Evolutionary conservation across 1,140 invertebrate species (phyloP).

Genomic region (Acromyrmex heyeri): DNA sequence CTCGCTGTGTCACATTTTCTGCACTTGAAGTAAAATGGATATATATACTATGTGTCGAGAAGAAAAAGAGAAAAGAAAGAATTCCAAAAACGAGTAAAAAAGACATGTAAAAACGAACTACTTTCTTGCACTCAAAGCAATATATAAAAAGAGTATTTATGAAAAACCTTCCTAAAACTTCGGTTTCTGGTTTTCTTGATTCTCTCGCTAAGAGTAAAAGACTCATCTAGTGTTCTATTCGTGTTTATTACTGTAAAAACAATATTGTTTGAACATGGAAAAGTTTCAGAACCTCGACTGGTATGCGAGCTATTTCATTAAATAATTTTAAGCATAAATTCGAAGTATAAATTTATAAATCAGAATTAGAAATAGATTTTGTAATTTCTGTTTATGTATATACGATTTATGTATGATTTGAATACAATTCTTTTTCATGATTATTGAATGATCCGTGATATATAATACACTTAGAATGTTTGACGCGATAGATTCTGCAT

Average conservation of each 20-base stretch:
- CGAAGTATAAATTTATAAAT: background rate
- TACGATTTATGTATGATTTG: background rate
- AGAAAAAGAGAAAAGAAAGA: background rate
- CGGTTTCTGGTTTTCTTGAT: too few relatives aligned
- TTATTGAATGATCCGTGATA: background rate
- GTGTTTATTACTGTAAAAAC: background rate
- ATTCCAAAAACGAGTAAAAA: background rate
- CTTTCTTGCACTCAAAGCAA: too few relatives aligned
- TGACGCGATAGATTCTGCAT: background rate
- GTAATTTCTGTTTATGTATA: background rate
- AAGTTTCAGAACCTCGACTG: conserved; percentile 73
- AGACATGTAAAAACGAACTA: too few relatives aligned
- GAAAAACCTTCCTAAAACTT: too few relatives aligned
- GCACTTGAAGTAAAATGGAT: background rate
- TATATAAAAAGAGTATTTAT: too few relatives aligned
- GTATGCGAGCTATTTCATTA: conserved; percentile 50
- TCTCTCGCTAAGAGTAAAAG: too few relatives aligned
- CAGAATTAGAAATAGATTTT: background rate
- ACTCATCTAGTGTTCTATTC: too few relatives aligned
- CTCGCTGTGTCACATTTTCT: background rate
- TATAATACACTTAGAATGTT: background rate
- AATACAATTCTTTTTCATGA: background rate
- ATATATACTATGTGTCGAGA: background rate
- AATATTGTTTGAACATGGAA: conserved; percentile 66
- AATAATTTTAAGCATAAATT: background rate